Conservation (phyloP, 2,888 invertebrate genomes). For the Boloria selene region DNA sequence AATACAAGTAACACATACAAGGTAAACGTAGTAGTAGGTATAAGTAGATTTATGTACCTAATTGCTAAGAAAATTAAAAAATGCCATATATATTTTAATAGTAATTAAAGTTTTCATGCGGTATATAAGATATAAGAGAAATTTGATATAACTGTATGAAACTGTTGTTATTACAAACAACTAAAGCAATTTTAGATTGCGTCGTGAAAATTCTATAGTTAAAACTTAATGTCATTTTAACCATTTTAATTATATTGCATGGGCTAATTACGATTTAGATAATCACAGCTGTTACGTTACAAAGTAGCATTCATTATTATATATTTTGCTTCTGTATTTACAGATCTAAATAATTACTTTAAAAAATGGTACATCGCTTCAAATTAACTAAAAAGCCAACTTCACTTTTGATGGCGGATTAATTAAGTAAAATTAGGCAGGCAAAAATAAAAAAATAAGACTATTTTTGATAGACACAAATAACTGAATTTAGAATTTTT, state of each 20-base stretch:
- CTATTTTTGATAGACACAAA: too few species aligned
- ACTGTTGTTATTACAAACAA: slow-evolving; percentile 10
- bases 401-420: too few species aligned
- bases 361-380: too few species aligned
- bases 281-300: slow-evolving; percentile 32
- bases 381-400: too few species aligned
- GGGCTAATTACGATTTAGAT: slow-evolving; percentile 51
- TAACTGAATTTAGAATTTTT: too few species aligned
- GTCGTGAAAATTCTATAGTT: slow-evolving; percentile 4
- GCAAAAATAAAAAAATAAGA: too few species aligned
- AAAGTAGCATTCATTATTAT: slow-evolving; percentile 24
- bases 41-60: too few species aligned
- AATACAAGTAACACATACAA: too few species aligned
- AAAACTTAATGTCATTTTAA: slow-evolving; percentile 76
- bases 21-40: too few species aligned
- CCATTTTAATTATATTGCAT: slow-evolving; percentile 70
- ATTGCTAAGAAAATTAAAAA: not conserved
- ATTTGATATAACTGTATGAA: slow-evolving; percentile 3
- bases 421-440: too few species aligned
- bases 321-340: slow-evolving; percentile 11
- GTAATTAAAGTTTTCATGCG: not conserved
- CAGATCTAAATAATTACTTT: not conserved
- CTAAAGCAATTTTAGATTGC: slow-evolving; percentile 21
- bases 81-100: not conserved
- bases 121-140: not conserved